Percentiles rank a stretch among this genome's conserved stretches.
phyloP scores from a whole-genome alignment of 2,888 invertebrate species.

The Reticulitermes lucifugus region DNA sequence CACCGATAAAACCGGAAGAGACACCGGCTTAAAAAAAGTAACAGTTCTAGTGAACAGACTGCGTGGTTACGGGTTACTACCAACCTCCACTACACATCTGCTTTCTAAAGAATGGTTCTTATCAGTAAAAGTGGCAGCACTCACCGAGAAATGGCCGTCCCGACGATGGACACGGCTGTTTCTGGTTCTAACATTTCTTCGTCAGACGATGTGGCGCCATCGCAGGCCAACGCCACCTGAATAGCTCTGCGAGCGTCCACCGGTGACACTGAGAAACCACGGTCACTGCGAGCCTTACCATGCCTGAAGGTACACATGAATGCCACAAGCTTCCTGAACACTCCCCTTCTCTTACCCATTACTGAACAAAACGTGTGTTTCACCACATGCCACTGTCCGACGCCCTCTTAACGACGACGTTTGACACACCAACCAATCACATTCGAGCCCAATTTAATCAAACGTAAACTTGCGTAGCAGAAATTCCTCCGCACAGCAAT shows the following conservation, averaged over 20 bases:
- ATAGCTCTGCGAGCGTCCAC: neutral
- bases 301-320: constrained; percentile 42
- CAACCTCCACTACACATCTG: no score
- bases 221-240: neutral
- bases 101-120: neutral
- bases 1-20: no score
- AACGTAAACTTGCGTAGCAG: no score
- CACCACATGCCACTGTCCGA: no score
- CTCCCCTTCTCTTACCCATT: constrained; percentile 48
- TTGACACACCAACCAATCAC: no score
- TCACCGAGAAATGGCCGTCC: constrained; percentile 6
- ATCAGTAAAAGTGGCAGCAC: neutral
- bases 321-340: constrained; percentile 47
- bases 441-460: no score
- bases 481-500: no score
- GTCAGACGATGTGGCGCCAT: neutral
- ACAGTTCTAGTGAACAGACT: no score
- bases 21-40: no score
- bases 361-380: neutral
- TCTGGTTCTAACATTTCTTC: neutral
- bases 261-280: neutral
- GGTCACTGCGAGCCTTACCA: neutral
- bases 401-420: no score
- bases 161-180: neutral
- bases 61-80: no score